Base-by-base conservation (phyloP, 2,113 vertebrate genomes). In the Strix uralensis region DNA sequence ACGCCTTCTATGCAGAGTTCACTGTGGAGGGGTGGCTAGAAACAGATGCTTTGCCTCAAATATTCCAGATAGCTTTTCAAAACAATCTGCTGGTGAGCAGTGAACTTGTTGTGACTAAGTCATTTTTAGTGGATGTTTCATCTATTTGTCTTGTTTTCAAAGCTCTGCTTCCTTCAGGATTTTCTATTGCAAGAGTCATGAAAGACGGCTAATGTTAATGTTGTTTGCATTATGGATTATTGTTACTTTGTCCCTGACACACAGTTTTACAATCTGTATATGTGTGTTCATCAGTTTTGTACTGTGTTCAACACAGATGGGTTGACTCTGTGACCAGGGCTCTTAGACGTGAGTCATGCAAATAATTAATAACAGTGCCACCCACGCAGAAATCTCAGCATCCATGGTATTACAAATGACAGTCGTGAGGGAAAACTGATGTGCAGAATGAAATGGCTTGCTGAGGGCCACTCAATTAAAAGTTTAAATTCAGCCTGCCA, bases 21-120 rank as follows among this genome's bases (percentile, higher is more conserved):
- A 42, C 38, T 88, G 81, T 49, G 63, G 58, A 88, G 74, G 40
- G n/a, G 61, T 87, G 83, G 51, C 36, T 93, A 21, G 61, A 70
- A 94, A 88, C 87, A 94, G 85, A 91, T 91, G 89, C 73, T 47
- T 92, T 89, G 67, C 55, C 92, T 97, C 90, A 94, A 36, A 78
- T 94, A 81, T 77, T 91, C 69, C 88, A 95, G 81, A 94, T 82
- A 95, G 13, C 57, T 88, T 90, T 58, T 92, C 81, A 93, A 95
- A 96, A 93, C 93, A 95, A 38, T 69, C 71, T 86, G 18, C 67
- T 94, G 73, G 66, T 70, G 42, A 91, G 36, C 70, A 82, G 51
- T 38, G 71, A 92, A 73, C 46, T 94, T 90, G 30, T 71, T 94
- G 77, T 89, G 89, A 85, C 74, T 87, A 77, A 87, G 77, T 87